A percentile compares a stretch with the other conserved stretches of the same genome.
phyloP scores from a whole-genome alignment of 53 echinoderm and acorn worm species.

The Mesocentrotus franciscanus region DNA sequence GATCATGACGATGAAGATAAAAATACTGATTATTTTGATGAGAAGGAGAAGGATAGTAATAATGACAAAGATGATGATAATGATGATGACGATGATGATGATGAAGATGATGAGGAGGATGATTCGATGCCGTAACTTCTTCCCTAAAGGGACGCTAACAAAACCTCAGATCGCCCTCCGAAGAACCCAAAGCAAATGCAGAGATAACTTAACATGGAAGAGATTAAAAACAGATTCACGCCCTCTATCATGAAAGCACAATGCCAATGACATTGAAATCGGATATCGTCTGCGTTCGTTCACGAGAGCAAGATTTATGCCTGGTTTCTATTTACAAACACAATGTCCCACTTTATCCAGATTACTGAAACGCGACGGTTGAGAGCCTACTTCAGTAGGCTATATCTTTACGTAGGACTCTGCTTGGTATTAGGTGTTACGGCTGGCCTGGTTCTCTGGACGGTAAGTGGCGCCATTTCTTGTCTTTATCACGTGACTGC shows the following conservation, averaged over 20 bases:
- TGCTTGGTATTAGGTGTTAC: neutral
- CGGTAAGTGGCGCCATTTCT: neutral
- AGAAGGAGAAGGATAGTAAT: too few relatives aligned
- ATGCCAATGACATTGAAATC: neutral
- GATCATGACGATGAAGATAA: neutral
- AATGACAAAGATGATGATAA: neutral
- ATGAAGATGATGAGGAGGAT: neutral
- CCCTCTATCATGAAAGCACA: neutral
- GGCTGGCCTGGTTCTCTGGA: neutral
- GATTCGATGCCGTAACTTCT: neutral
- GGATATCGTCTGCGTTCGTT: neutral
- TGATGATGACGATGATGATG: conserved; percentile 3
- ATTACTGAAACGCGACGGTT: neutral
- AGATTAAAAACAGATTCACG: neutral
- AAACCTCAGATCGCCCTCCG: too few relatives aligned
- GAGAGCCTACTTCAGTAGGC: neutral
- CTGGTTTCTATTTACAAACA: neutral
- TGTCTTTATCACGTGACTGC: neutral
- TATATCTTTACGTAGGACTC: neutral
- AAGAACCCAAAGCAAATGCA: neutral
- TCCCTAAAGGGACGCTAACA: too few relatives aligned
- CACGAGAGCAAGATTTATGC: neutral
- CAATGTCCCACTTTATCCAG: neutral
- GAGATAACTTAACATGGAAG: neutral
- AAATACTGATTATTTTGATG: neutral